Base-by-base conservation (phyloP, 2,888 invertebrate genomes). In the Agriopis aurantiaria region DNA sequence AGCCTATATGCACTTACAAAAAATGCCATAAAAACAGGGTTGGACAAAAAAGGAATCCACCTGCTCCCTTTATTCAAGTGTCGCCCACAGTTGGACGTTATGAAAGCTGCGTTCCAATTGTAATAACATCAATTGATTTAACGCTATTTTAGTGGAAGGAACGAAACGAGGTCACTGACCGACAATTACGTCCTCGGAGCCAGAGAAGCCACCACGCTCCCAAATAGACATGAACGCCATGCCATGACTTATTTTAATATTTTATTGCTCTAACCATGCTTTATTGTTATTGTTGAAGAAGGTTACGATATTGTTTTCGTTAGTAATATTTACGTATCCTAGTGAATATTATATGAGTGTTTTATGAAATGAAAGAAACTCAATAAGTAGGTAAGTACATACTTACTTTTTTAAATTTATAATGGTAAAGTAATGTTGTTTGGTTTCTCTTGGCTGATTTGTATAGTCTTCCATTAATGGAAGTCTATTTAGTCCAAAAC, bases 81-180 rank as follows among this genome's bases (percentile, higher is more conserved):
- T 72, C 73, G 85, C 84, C 84, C 80, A 85, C 81, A 82, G 84
- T 86, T 85, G 83, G 82, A 84, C 85, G 87, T 89, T 87, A 89
- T 88, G 87, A 88, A 84, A 89, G 87, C 87, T 87, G 86, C 88
- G 88, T 88, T 88, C 89, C 91, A 91, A 91, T 92, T 91, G 92
- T 93, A 92, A 91, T 92, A 93, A 91, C 91, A 90, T 91, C 93
- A 93, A 93, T 93, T 93, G 93, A 93, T 93, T 92, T 92, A 93
- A 92, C 88, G 89, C 88, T 92, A 89, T 92, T 92, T 93, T 92
- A 93, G 91, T 93, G 85, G 92, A 89, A 91, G 92, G 90, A 92
- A 90, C 89, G 85, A 85, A 91, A 89, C 86, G 91, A 86, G 93
- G 93, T 92, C 93, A 89, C 80, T 88, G 93, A 91, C 93, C 93